Evolutionary conservation across 1,140 invertebrate genomes (phyloP), one percentile per base, ranked within the genome.

Genomic region (Babylonia areolata): DNA sequence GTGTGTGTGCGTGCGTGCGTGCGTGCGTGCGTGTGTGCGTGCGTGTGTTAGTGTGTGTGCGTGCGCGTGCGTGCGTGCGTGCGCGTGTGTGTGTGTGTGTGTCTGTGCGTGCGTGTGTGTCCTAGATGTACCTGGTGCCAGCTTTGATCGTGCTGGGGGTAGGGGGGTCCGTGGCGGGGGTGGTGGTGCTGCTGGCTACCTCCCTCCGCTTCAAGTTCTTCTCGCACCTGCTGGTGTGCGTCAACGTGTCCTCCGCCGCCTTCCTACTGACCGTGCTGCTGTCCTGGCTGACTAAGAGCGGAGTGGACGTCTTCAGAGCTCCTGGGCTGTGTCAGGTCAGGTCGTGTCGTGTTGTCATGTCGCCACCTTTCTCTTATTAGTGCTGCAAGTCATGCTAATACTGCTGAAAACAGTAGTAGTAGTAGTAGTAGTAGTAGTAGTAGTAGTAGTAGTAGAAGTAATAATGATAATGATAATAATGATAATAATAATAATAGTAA

Each of bases 281-380:
- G 9, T 90, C 88, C 11, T 92, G 91, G 91, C 83, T 90, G 33
- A 84, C 87, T 58, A 86, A 89, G 23, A 88, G 89, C 33, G 90
- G 88, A 1, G 39, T 92, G 9, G 87, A 91, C 46, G 87, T 92
- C 0, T 92, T 90, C 69, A 80, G 46, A 37, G 88, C 85, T 1
- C 89, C 91, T 0, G 91, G 91, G 20, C 79, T 92, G 15, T 92
- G 91, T 83, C 58, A 64, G 58, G 58, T 64, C 15, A 6, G 0
- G 9, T 51, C 46, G 9, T 51, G 9, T 51, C 46, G 9, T 51
- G 9, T 51, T 20, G 6, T 20, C 20, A 6, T 51, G 9, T 51
- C 46, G 6, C 46, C 20, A 20, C 20, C 46, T 51, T 20, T 51
- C 46, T 51, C 46, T 51, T n/a, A n/a, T n/a, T n/a, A n/a, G n/a